These are phyloP conservation scores for Cryptosula pallasiana DNA, from an alignment of 2,888 invertebrate genomes.

Conservation along the genomic window DNA sequence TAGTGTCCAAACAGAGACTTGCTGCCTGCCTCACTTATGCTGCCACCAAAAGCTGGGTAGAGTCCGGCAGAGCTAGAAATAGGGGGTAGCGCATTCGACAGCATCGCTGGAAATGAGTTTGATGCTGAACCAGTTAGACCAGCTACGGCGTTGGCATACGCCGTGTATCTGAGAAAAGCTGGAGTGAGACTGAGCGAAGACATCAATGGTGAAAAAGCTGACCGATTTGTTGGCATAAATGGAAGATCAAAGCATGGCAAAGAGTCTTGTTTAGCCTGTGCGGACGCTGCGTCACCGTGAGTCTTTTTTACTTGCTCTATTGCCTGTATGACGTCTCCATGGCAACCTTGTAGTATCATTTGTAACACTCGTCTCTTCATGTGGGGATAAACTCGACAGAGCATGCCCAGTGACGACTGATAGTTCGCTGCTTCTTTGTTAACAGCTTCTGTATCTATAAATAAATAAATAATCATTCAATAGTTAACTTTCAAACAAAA, in stretches of 20 bases:
- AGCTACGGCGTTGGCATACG: slow-evolving; percentile 3
- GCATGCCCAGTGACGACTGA: slow-evolving; percentile 67
- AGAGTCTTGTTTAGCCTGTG: neutral
- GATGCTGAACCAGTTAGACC: neutral
- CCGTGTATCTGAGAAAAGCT: slow-evolving; percentile 8
- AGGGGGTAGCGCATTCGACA: slow-evolving; percentile 6
- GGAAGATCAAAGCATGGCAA: slow-evolving; percentile 16
- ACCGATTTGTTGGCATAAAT: neutral
- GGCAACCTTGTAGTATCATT: slow-evolving; percentile 72
- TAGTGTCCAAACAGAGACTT: slow-evolving; percentile 10
- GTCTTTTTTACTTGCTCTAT: slow-evolving; percentile 73
- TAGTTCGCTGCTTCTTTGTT: slow-evolving; percentile 17
- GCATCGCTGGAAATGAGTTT: neutral
- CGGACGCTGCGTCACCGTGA: slow-evolving; percentile 33
- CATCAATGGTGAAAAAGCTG: slow-evolving; percentile 8
- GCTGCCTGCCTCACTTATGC: neutral
- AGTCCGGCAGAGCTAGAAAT: neutral
- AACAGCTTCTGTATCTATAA: neutral
- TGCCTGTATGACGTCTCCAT: slow-evolving; percentile 84
- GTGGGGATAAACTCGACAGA: slow-evolving; percentile 82
- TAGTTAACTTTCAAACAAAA: too few relatives aligned
- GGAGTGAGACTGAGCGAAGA: slow-evolving; percentile 5
- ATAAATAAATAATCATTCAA: neutral
- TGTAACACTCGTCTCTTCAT: slow-evolving; percentile 81
- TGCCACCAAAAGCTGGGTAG: neutral